Evolutionary conservation across 2,797 vertebrate genomes (phyloP).

Genomic region (Tarsius wallacei): DNA sequence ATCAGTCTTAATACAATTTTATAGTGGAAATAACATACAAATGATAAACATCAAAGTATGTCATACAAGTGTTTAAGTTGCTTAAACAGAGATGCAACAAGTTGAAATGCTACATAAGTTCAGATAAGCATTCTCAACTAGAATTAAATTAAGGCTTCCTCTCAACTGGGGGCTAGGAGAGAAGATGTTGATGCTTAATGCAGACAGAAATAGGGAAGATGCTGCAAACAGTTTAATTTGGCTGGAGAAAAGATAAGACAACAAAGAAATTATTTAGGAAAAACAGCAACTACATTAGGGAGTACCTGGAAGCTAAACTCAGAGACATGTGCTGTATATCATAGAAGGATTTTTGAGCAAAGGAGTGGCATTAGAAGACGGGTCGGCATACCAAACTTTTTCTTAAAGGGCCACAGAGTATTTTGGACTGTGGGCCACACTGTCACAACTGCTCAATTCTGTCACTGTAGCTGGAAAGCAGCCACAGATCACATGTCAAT

Average conservation of each 20-base stretch:
- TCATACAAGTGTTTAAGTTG: background rate
- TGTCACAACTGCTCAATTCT: background rate
- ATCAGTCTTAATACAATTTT: constrained; percentile 21
- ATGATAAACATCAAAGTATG: background rate
- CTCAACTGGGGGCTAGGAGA: background rate
- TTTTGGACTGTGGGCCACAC: background rate
- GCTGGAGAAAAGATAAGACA: background rate
- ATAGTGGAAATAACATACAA: constrained; percentile 1
- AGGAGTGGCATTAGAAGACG: background rate
- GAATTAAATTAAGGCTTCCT: background rate
- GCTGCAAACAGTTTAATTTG: background rate
- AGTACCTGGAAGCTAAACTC: background rate
- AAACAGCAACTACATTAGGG: background rate
- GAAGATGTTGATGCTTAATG: background rate
- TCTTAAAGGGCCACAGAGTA: background rate
- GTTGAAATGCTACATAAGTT: background rate
- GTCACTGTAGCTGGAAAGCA: constrained; percentile 13
- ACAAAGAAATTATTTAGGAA: constrained; percentile 50
- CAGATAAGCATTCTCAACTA: background rate
- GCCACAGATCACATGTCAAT: background rate
- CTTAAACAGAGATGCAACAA: background rate
- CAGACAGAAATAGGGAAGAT: background rate
- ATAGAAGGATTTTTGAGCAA: background rate
- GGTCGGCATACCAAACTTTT: background rate
- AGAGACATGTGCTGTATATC: background rate